Conservation (phyloP, 1,140 invertebrate species). For the Pygmarrhopalites habei region DNA sequence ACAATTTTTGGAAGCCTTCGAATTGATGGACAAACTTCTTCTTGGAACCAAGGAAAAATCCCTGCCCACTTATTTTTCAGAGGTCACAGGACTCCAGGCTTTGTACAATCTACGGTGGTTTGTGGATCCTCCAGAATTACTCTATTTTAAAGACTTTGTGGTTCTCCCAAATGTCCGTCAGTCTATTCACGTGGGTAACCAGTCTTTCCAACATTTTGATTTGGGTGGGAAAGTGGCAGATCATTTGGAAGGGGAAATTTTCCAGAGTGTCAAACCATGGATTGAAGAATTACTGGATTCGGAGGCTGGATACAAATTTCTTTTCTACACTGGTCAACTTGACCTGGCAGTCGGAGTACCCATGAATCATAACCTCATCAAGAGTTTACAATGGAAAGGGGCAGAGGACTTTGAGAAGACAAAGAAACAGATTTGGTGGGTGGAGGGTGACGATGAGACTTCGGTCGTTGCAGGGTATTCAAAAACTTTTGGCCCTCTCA, state of each 20-base stretch:
- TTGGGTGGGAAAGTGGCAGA: constrained; percentile 38
- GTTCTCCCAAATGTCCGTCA: constrained; percentile 49
- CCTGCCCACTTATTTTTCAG: constrained; percentile 57
- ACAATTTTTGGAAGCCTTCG: constrained; percentile 41
- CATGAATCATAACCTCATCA: constrained; percentile 26
- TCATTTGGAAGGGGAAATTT: constrained; percentile 65
- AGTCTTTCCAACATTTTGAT: constrained; percentile 53
- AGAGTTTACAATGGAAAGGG: constrained; percentile 30
- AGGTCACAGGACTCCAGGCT: constrained; percentile 66
- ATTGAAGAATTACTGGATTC: constrained; percentile 57
- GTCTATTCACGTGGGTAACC: constrained; percentile 74
- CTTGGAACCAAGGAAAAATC: neutral
- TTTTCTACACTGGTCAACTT: constrained; percentile 40
- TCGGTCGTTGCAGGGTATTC: constrained; percentile 36
- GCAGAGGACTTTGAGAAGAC: constrained; percentile 20
- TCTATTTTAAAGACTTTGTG: constrained; percentile 45
- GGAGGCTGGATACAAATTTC: constrained; percentile 54
- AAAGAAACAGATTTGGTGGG: constrained; percentile 29
- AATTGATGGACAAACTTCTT: constrained; percentile 36
- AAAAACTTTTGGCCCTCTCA: constrained; percentile 23
- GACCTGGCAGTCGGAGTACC: constrained; percentile 39
- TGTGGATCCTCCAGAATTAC: constrained; percentile 46
- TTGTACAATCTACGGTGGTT: constrained; percentile 72
- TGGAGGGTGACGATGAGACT: constrained; percentile 21
- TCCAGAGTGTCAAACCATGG: constrained; percentile 70